Evolutionary conservation across 2,888 invertebrate species (phyloP), one percentile per base, ranked within the genome.

Genomic region (Platynereis dumerilii): DNA sequence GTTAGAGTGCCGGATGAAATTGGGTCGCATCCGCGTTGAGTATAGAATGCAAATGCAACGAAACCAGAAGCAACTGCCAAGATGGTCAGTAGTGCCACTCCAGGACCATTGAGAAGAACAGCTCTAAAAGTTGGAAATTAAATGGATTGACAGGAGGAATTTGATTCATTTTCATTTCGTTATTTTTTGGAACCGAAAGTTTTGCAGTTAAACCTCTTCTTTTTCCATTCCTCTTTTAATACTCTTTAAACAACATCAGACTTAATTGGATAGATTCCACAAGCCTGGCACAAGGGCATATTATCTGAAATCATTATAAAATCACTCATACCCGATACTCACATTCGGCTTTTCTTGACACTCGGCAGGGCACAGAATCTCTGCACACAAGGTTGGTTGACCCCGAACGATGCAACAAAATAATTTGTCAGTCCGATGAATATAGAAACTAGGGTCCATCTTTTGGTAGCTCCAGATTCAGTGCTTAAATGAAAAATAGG

Each of bases 21-120:
- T 5, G 63, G 63, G 29, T 63, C 63, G 20, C 63, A 63, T 26
- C 63, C 28, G 10, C 45, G 44, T 24, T 28, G 39, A n/a, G 48
- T 52, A 26, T 57, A 63, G 26, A 56, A 57, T 1, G 57, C 63
- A 26, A 63, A 63, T n/a, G 63, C 63, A 27, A 63, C 63, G 29
- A 63, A 29, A n/a, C 63, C 63, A 2, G 52, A 20, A 53, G 42
- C 42, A 17, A 39, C n/a, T 12, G 61, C 53, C 22, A 61, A 54
- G 2, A 54, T 54, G n/a, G 27, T 42, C 26, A 61, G 29, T 24
- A 42, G 15, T 1, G 39, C 55, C n/a, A 39, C 29, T 1, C 39
- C 39, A 26, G 61, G 61, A 1, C 55, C 61, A 39, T 54, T 55
- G 26, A 61, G 24, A n/a, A 61, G 27, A 53, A 55, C 52, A 10